Evolutionary conservation across 1,140 invertebrate genomes (phyloP).

Genomic region (Procambarus virginalis): DNA sequence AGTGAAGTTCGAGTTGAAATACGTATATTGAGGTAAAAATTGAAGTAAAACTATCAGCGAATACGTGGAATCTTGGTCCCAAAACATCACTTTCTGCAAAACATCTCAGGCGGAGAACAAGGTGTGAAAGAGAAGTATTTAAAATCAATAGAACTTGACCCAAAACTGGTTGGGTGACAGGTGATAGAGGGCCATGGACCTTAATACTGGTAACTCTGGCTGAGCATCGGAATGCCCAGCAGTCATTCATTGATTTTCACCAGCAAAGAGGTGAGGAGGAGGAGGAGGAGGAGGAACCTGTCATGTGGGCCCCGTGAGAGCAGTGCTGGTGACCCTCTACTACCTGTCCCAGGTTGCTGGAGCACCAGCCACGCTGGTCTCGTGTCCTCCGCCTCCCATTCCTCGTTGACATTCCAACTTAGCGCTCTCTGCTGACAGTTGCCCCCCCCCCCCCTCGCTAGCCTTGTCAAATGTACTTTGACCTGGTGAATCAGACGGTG

Average conservation of each 20-base stretch:
- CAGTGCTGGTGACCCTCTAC: constrained; percentile 1
- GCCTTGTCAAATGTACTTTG: no score
- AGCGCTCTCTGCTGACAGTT: no score
- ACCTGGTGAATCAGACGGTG: background rate
- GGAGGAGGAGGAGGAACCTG: background rate
- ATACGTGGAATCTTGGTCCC: background rate
- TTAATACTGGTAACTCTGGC: background rate
- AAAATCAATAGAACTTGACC: constrained; percentile 47
- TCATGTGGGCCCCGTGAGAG: background rate
- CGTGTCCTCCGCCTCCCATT: constrained; percentile 3
- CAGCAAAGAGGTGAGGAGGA: background rate
- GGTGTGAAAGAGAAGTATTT: constrained; percentile 34
- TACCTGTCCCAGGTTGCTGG: constrained; percentile 19
- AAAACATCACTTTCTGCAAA: constrained; percentile 21
- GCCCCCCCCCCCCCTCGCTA: no score
- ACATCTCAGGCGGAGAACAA: constrained; percentile 19
- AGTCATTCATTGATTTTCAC: constrained; percentile 9
- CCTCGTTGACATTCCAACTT: background rate
- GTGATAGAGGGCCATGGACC: background rate
- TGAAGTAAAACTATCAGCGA: background rate
- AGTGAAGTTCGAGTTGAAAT: background rate
- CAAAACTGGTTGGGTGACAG: constrained; percentile 26
- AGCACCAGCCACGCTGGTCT: background rate
- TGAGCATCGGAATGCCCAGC: constrained; percentile 17
- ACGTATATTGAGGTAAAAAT: background rate